Percentiles rank a stretch among this genome's conserved stretches.
These are phyloP conservation scores for Tenualosa ilisha DNA, from an alignment of 2,797 vertebrate species.

Conservation along the genomic window DNA sequence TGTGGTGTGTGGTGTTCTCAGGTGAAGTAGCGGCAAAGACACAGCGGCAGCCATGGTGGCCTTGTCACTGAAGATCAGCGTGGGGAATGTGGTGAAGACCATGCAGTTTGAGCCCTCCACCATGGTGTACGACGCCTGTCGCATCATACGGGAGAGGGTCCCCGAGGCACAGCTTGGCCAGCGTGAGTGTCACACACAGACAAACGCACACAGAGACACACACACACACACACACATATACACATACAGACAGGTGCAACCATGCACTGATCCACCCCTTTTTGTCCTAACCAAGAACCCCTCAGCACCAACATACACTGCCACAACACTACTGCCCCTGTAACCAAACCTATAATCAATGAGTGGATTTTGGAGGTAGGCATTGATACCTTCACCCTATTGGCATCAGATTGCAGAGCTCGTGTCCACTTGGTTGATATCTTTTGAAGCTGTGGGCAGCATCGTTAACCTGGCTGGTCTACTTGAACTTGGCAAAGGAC, in stretches of 20 bases:
- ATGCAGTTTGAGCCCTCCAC: conserved; percentile 99
- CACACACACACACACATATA: neutral
- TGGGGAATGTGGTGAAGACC: conserved; percentile 97
- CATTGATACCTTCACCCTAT: neutral
- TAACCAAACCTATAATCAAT: neutral
- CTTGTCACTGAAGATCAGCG: conserved; percentile 95
- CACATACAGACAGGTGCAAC: neutral
- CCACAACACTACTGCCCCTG: neutral
- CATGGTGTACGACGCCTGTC: conserved; percentile 95
- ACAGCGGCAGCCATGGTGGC: conserved; percentile 90
- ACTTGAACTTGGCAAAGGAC: neutral
- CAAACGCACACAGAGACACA: neutral
- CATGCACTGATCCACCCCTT: neutral
- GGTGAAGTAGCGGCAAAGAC: conserved; percentile 58
- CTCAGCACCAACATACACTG: neutral
- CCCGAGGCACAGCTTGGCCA: conserved; percentile 92
- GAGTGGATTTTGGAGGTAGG: no score
- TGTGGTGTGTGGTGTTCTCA: conserved; percentile 27
- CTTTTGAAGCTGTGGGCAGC: neutral
- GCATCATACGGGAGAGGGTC: conserved; percentile 92
- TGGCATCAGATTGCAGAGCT: no score
- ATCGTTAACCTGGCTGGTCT: neutral
- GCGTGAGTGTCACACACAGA: conserved; percentile 77
- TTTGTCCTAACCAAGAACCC: neutral
- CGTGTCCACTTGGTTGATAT: neutral